Base-by-base conservation (phyloP, 64 coral and sea anemone species). In the Pachyseris speciosa region DNA sequence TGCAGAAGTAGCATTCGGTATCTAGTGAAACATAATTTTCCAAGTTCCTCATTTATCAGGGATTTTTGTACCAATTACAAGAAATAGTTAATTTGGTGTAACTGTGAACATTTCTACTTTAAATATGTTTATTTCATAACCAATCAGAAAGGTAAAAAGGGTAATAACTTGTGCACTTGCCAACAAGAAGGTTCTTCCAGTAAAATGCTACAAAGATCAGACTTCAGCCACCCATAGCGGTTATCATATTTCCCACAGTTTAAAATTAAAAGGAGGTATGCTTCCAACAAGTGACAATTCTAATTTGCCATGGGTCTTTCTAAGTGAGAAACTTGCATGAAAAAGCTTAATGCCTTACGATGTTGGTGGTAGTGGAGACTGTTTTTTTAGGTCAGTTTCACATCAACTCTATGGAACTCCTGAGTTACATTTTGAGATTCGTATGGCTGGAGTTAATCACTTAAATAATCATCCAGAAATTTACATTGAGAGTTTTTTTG, bases 391-490 rank as follows among this genome's bases (percentile, higher is more conserved):
- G 49, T 47, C 74, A 49, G 41, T 77, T 77, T 49, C 42, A 49
- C 49, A 49, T 49, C 74, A 77, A 77, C 49, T 77, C n/a, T 77
- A 49, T 77, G 42, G 42, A 47, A 77, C 41, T 49, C 15, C 74
- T 13, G 74, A 77, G 24, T 77, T 77, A 16, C 74, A 77, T 69
- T 55, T 49, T 77, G 41, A 77, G n/a, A 77, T 77, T 50, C 74
- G 74, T 49, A 29, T 49, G 40, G 74, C 74, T 49, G 74, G 74
- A 49, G 40, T 77, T 77, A 55, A 27, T 28, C 74, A 77, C 49
- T 77, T 77, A 40, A 84, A 84, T 84, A 64, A 64, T 84, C 48
- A 84, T 64, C 79, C 79, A 84, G 79, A 84, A 64, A 25, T 84
- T 39, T 84, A 84, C 16, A 40, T 64, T 84, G 79, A 84, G 58